Conservation (phyloP, 2,888 invertebrate species). For the Cryptops parisi region DNA sequence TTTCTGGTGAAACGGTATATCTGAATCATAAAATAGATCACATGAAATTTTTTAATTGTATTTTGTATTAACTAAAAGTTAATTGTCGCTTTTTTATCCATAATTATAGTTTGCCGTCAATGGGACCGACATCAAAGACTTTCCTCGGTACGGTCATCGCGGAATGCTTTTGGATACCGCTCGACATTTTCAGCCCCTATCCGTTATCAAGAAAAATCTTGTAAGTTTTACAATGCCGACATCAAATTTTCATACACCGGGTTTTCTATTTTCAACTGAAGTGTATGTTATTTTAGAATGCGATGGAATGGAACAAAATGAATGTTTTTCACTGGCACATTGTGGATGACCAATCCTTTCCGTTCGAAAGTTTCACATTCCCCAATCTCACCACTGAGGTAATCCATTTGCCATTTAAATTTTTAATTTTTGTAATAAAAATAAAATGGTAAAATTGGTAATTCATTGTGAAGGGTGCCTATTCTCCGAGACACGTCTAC, state of each 20-base stretch:
- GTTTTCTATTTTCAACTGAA: no score
- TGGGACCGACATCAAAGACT: conserved; percentile 53
- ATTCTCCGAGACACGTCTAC: conserved; percentile 47
- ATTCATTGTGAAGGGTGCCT: conserved; percentile 43
- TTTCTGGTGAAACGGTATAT: no score
- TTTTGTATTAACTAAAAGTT: no score
- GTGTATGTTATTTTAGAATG: conserved; percentile 47
- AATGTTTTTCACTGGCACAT: conserved; percentile 78
- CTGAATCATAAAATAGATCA: no score
- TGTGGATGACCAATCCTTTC: conserved; percentile 79
- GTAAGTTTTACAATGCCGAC: conserved; percentile 20
- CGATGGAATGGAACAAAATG: conserved; percentile 76
- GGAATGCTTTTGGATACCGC: conserved; percentile 81
- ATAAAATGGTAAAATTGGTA: neutral
- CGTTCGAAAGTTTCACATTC: conserved; percentile 42
- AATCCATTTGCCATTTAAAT: neutral
- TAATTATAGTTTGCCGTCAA: conserved; percentile 56
- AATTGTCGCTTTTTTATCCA: no score
- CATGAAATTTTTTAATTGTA: no score
- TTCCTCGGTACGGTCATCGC: conserved; percentile 71
- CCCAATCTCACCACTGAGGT: conserved; percentile 24
- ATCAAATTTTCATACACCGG: no score
- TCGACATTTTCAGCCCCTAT: conserved; percentile 63
- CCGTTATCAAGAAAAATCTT: conserved; percentile 41
- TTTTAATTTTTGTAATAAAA: neutral